Conservation (phyloP, 2,888 invertebrate species). For the Tipula lateralis region DNA sequence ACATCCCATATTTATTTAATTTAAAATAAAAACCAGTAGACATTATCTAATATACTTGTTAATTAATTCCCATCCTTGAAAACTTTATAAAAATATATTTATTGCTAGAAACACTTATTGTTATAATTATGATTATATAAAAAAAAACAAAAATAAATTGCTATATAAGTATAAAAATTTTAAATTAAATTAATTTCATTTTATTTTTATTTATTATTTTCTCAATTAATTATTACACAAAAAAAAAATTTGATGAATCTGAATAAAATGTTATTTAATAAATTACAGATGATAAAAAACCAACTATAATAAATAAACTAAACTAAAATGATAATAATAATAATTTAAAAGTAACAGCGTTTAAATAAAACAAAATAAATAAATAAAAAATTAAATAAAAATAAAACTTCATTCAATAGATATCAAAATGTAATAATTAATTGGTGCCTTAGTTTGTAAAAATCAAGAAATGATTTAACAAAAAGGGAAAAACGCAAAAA, state of each 20-base stretch:
- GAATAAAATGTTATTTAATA: not conserved
- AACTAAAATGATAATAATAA: constrained; percentile 3
- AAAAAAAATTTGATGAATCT: not conserved
- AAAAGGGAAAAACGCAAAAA: not conserved
- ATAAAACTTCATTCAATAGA: constrained; percentile 26
- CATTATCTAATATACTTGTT: constrained; percentile 19
- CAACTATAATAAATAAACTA: constrained; percentile 13
- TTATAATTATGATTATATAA: not conserved
- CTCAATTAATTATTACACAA: constrained; percentile 31
- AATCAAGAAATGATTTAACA: not conserved
- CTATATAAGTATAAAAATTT: not conserved
- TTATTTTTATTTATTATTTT: not conserved
- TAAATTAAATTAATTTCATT: not conserved
- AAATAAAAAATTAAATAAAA: not conserved
- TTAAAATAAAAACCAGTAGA: not conserved
- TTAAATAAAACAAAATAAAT: not conserved
- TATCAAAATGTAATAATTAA: constrained; percentile 31
- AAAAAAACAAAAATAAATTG: not conserved
- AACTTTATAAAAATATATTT: not conserved
- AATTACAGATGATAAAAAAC: not conserved
- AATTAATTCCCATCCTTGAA: not conserved
- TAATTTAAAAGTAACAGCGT: not conserved
- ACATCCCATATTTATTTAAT: not conserved
- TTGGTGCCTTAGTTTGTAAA: constrained; percentile 32
- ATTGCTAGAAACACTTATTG: constrained; percentile 27